Conservation (phyloP, 2,797 vertebrate species). For the Argentina silus region DNA sequence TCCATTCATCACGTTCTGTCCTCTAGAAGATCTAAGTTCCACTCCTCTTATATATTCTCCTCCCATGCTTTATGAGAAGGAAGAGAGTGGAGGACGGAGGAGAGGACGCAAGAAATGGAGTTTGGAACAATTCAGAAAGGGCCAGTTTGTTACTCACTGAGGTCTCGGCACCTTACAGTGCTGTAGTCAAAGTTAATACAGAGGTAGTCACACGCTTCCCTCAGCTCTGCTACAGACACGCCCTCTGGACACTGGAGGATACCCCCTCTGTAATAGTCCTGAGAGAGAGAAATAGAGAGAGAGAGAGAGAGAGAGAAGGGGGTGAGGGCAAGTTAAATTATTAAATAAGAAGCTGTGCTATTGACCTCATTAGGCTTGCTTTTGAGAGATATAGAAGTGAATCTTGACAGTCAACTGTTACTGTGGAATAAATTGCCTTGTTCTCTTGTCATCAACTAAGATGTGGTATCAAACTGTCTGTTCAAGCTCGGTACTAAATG, state of each 20-base stretch:
- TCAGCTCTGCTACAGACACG: conserved; percentile 81
- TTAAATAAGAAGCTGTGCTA: neutral
- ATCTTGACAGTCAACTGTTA: no score
- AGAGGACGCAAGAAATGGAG: no score
- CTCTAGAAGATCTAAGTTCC: no score
- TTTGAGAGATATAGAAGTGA: neutral
- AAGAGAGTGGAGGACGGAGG: no score
- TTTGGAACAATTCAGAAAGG: no score
- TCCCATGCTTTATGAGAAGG: no score
- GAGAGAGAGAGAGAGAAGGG: neutral
- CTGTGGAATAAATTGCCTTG: no score
- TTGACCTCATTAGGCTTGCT: neutral
- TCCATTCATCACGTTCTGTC: no score
- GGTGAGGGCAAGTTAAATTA: neutral
- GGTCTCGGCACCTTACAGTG: conserved; percentile 82
- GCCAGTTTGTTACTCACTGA: conserved; percentile 75
- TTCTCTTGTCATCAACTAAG: no score
- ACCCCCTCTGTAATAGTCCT: conserved; percentile 85
- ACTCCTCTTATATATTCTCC: no score
- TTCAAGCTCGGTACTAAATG: no score
- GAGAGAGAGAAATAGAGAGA: conserved; percentile 2
- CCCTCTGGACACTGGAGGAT: conserved; percentile 82
- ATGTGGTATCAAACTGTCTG: no score
- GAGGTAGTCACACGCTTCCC: conserved; percentile 84
- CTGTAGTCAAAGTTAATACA: conserved; percentile 85